Evolutionary conservation across 2,888 invertebrate species (phyloP).

Genomic region (Tenthredo notha): DNA sequence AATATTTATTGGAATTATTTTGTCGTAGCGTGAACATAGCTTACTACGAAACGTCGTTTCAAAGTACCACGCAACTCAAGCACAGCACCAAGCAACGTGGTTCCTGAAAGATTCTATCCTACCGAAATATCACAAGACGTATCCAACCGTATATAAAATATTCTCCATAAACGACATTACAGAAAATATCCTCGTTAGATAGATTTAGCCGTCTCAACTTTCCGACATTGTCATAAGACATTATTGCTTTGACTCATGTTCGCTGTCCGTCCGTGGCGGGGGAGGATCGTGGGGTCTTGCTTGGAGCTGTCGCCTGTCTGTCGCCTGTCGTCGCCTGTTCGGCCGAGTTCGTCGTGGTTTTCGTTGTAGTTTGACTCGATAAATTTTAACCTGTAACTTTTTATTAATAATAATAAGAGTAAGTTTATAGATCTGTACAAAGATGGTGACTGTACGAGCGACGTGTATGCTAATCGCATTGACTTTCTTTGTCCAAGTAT

Average conservation of each 20-base stretch:
- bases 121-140: background rate
- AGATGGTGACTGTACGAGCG: slow-evolving; percentile 18
- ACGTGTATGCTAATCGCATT: slow-evolving; percentile 26
- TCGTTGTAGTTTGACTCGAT: background rate
- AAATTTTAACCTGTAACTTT: slow-evolving; percentile 40
- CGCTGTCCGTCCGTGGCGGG: background rate
- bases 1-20: slow-evolving; percentile 1
- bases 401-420: background rate
- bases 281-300: slow-evolving; percentile 18
- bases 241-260: background rate
- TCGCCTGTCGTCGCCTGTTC: slow-evolving; percentile 40
- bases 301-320: slow-evolving; percentile 29
- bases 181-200: background rate
- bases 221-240: background rate
- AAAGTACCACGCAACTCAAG: slow-evolving; percentile 16
- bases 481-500: slow-evolving; percentile 11
- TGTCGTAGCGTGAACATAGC: slow-evolving; percentile 17
- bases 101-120: background rate
- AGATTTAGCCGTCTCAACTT: background rate
- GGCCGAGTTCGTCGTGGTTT: slow-evolving; percentile 27
- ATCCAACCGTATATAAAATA: background rate
- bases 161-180: background rate
- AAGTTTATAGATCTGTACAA: slow-evolving; percentile 24
- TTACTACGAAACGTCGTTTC: slow-evolving; percentile 4
- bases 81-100: background rate